Percentiles rank a stretch among this genome's conserved stretches.
Evolutionary conservation across 2,888 invertebrate genomes (phyloP).

Genomic region (Dione juno): DNA sequence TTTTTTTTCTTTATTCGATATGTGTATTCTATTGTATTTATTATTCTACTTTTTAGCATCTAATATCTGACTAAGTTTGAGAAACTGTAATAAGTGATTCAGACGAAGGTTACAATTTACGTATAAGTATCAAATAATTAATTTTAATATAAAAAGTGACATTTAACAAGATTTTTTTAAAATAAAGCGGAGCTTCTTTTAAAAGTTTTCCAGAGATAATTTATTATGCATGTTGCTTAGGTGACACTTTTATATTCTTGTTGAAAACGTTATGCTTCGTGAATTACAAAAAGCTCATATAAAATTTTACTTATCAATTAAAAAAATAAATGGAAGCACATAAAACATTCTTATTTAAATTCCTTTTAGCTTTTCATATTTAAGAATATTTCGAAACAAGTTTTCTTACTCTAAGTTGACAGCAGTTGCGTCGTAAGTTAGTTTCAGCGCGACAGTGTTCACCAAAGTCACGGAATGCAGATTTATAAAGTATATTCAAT

Average conservation of each 20-base stretch:
- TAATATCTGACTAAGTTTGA: too few relatives aligned
- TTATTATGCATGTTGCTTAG: constrained; percentile 42
- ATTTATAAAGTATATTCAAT: constrained; percentile 35
- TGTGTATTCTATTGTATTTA: too few relatives aligned
- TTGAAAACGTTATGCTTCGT: constrained; percentile 51
- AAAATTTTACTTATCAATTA: constrained; percentile 54
- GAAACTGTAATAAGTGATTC: too few relatives aligned
- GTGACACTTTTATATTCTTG: constrained; percentile 45
- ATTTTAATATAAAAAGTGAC: constrained; percentile 17
- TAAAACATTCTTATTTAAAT: constrained; percentile 64
- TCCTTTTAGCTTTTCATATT: constrained; percentile 61
- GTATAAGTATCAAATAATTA: neutral
- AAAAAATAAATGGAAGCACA: constrained; percentile 58
- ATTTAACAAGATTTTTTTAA: constrained; percentile 30
- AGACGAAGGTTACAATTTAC: too few relatives aligned
- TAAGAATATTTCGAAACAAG: constrained; percentile 69
- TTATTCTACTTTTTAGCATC: too few relatives aligned
- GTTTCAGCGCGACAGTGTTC: constrained; percentile 54
- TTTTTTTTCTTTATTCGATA: too few relatives aligned
- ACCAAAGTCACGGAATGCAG: constrained; percentile 53
- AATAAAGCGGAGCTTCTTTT: constrained; percentile 35
- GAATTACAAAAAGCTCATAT: constrained; percentile 62
- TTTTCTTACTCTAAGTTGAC: constrained; percentile 71
- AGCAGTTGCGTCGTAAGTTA: constrained; percentile 69
- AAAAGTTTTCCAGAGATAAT: constrained; percentile 34